These are phyloP conservation scores for Apis cerana DNA, from an alignment of 1,140 invertebrate genomes.

Conservation along the genomic window DNA sequence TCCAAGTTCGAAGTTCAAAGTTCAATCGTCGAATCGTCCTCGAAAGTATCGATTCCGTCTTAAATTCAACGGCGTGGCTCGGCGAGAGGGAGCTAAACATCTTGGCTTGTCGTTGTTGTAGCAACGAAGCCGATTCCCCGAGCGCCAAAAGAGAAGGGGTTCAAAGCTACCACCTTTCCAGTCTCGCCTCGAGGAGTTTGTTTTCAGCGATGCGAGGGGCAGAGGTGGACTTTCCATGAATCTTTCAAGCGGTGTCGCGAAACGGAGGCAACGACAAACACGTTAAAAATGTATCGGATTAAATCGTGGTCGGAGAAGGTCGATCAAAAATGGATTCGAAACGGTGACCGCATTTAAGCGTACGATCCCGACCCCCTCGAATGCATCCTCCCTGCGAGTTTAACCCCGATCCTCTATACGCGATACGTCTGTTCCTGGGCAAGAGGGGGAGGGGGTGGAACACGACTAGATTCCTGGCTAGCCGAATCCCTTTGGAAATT, in stretches of 20 bases:
- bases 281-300: constrained; percentile 28
- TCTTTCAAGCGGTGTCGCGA: not conserved
- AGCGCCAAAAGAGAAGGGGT: too few relatives aligned
- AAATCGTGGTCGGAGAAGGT: constrained; percentile 14
- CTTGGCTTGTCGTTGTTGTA: constrained; percentile 14
- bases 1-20: not conserved
- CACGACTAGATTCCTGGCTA: constrained; percentile 20
- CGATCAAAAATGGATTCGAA: constrained; percentile 26
- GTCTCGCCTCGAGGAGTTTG: not conserved
- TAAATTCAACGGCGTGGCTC: not conserved
- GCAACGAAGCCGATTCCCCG: constrained; percentile 4
- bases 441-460: too few relatives aligned
- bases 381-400: constrained; percentile 32
- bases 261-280: too few relatives aligned
- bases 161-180: too few relatives aligned
- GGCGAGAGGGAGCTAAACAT: not conserved
- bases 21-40: constrained; percentile 10
- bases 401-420: constrained; percentile 34
- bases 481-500: constrained; percentile 68
- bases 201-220: not conserved
- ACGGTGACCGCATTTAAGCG: constrained; percentile 53
- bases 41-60: constrained; percentile 26
- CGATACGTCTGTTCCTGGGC: too few relatives aligned
- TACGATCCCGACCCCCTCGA: constrained; percentile 36
- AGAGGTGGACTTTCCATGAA: not conserved